Evolutionary conservation across 2,113 vertebrate genomes (phyloP).

Genomic region (Panthera uncia): DNA sequence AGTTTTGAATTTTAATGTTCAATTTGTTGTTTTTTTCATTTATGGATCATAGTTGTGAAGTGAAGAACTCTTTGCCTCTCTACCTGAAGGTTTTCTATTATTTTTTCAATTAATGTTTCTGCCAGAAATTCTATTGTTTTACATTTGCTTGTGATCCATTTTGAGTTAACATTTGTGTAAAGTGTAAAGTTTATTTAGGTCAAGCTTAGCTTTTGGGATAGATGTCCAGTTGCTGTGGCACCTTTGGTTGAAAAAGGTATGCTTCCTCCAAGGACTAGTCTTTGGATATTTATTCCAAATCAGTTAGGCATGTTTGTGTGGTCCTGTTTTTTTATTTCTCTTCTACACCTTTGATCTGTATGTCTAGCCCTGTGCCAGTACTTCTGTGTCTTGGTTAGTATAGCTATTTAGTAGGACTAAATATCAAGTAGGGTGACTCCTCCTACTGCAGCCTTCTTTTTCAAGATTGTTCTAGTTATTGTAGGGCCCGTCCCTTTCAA

Average conservation of each 20-base stretch:
- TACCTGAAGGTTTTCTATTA: background rate
- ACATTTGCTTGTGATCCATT: background rate
- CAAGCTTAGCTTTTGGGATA: background rate
- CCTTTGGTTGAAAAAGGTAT: background rate
- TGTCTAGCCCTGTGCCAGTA: background rate
- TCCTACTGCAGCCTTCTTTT: background rate
- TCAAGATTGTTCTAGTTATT: background rate
- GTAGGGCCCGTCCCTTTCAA: background rate
- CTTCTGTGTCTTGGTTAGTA: background rate
- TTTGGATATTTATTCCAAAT: background rate
- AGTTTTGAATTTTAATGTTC: background rate
- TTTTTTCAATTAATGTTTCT: background rate
- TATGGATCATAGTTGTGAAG: background rate
- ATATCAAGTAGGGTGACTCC: background rate
- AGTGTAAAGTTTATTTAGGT: background rate
- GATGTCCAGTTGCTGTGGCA: background rate
- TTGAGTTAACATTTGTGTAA: background rate
- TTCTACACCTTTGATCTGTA: background rate
- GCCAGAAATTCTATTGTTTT: background rate
- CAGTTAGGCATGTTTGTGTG: background rate
- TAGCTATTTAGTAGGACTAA: background rate
- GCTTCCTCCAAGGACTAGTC: background rate
- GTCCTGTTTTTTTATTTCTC: background rate
- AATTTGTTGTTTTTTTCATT: background rate
- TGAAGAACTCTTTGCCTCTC: background rate